Evolutionary conservation across 1,140 invertebrate species (phyloP).

Genomic region (Drosophila littoralis): DNA sequence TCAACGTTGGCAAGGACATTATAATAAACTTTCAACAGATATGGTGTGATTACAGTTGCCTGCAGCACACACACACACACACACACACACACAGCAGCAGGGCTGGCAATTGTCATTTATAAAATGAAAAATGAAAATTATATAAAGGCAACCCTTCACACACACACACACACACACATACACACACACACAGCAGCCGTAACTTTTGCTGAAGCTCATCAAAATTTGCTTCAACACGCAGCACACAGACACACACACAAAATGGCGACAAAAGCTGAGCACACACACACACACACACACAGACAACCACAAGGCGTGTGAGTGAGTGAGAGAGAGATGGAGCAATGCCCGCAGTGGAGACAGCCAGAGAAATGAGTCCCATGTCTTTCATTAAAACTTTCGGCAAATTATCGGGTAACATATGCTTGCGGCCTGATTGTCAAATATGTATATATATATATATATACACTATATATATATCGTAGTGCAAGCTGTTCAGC

Average conservation of each 20-base stretch:
- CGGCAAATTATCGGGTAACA: constrained; percentile 85
- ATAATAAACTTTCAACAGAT: constrained; percentile 80
- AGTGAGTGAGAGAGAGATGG: constrained; percentile 4
- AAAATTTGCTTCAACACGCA: constrained; percentile 66
- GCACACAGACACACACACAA: constrained; percentile 36
- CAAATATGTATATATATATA: constrained; percentile 43
- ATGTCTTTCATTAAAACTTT: constrained; percentile 85
- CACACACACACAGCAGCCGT: constrained; percentile 20
- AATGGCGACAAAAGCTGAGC: constrained; percentile 65
- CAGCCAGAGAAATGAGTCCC: constrained; percentile 81
- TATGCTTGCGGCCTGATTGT: constrained; percentile 84
- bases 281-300: constrained; percentile 6
- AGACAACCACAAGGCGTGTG: not conserved
- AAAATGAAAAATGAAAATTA: constrained; percentile 77
- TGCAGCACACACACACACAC: constrained; percentile 32
- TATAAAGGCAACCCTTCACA: constrained; percentile 35
- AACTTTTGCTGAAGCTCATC: constrained; percentile 73
- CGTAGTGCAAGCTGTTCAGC: not conserved
- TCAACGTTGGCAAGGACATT: constrained; percentile 19
- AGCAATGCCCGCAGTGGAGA: constrained; percentile 29
- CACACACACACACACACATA: constrained; percentile 5
- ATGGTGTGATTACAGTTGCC: constrained; percentile 80
- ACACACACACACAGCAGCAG: not conserved
- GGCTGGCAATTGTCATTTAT: constrained; percentile 69
- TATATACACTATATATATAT: constrained; percentile 16